Evolutionary conservation across 2,888 invertebrate species (phyloP), one percentile per base, ranked within the genome.

Genomic region (Falcaria lacertinaria): DNA sequence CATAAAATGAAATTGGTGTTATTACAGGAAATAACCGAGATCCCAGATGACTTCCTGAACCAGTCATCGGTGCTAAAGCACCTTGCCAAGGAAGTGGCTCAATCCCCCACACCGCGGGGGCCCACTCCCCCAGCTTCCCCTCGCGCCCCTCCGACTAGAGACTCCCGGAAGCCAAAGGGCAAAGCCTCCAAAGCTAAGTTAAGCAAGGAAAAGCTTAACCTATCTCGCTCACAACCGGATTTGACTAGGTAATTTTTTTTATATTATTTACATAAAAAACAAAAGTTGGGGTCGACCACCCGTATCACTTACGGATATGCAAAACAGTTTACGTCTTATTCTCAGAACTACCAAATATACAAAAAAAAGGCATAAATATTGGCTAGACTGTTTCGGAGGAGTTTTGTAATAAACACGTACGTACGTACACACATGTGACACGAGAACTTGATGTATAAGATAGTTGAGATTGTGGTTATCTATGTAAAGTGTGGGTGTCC

Each of bases 211-310:
- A 93, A 92, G 60, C 75, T 93, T 2, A 93, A 90, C 45, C 68
- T 94, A 47, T 95, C 95, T 4, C 91, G 95, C 62, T 96, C 96
- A 0, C 96, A 96, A 71, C 96, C 96, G 0, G 96, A 97, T 84
- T 86, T 96, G 52, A 94, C 94, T 0, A 92, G 93, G 79, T 89
- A 66, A 91, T 8, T 3, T 19, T 8, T 39, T n/a, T n/a, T n/a
- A n/a, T n/a, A n/a, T n/a, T n/a, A n/a, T n/a, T n/a, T n/a, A n/a
- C n/a, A n/a, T n/a, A n/a, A n/a, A n/a, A n/a, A n/a, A n/a, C n/a
- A n/a, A n/a, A n/a, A n/a, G n/a, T n/a, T n/a, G n/a, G n/a, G n/a
- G n/a, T n/a, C n/a, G n/a, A n/a, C n/a, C n/a, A n/a, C n/a, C n/a
- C n/a, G n/a, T n/a, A n/a, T n/a, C n/a, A n/a, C n/a, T n/a, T n/a